Percentiles rank a stretch among this genome's conserved stretches.
Conservation (phyloP, 2,888 invertebrate species). For the Stenodema calcarata region DNA sequence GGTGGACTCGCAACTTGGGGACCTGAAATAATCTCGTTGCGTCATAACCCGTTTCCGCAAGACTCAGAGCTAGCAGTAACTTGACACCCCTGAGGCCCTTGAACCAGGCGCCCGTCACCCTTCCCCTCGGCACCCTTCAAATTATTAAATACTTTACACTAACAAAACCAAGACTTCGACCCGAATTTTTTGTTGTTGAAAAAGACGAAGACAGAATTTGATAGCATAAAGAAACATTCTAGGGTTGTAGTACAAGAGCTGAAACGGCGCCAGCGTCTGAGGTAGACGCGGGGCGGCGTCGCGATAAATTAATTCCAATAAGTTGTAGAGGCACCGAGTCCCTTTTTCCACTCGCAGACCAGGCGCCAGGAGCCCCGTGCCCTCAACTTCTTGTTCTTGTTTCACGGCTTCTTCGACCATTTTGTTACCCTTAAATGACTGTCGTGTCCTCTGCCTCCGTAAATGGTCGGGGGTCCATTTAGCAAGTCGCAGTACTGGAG, state of each 20-base stretch:
- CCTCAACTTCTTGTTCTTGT: constrained; percentile 34
- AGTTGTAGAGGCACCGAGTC: constrained; percentile 21
- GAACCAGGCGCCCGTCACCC: neutral
- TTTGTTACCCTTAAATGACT: constrained; percentile 27
- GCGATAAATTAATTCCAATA: constrained; percentile 37
- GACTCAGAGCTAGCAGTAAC: constrained; percentile 16
- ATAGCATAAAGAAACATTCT: neutral
- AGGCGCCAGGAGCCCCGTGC: constrained; percentile 5
- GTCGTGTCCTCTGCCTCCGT: neutral
- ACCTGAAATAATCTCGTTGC: constrained; percentile 44
- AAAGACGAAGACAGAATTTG: neutral
- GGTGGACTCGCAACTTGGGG: neutral
- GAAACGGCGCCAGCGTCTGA: constrained; percentile 24
- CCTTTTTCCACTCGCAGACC: constrained; percentile 15
- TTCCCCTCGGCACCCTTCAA: neutral
- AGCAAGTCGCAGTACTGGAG: too few relatives aligned
- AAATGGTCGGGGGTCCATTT: neutral
- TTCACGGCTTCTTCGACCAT: neutral
- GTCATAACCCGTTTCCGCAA: constrained; percentile 33
- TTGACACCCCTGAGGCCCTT: neutral
- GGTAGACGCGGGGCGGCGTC: constrained; percentile 13
- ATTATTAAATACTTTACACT: neutral
- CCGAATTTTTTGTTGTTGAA: neutral
- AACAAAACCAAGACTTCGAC: neutral
- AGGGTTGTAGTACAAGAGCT: constrained; percentile 27